Evolutionary conservation across 2,888 invertebrate genomes (phyloP).

Genomic region (Platycnemis pennipes): DNA sequence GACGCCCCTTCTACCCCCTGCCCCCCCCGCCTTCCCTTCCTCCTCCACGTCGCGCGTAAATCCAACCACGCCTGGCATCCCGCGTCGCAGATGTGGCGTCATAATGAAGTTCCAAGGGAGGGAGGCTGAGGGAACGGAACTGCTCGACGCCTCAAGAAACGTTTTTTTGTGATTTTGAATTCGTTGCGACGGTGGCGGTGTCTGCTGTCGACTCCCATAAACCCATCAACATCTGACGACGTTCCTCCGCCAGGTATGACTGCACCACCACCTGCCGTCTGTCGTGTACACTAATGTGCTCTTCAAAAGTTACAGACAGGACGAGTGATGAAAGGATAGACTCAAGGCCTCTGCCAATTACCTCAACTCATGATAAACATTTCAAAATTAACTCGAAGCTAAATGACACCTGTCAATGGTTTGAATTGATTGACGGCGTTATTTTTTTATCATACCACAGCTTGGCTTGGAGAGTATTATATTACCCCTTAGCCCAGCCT

Average conservation of each 20-base stretch:
- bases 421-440: too few species aligned
- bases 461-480: too few species aligned
- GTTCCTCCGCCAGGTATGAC: neutral
- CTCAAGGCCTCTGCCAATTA: neutral
- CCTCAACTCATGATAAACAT: neutral
- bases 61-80: neutral
- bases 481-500: too few species aligned
- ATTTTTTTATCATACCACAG: too few species aligned
- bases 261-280: constrained; percentile 31
- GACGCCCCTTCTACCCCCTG: neutral
- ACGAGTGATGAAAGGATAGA: neutral
- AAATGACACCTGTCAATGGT: too few species aligned
- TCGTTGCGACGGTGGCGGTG: constrained; percentile 50
- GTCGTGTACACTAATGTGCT: neutral
- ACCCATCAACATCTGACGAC: neutral
- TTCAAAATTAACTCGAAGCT: too few species aligned
- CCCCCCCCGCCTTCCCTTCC: neutral
- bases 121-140: neutral
- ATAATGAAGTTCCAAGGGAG: constrained; percentile 52
- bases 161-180: neutral
- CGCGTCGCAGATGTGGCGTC: constrained; percentile 43
- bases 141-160: neutral
- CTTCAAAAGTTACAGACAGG: neutral
- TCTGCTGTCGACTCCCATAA: constrained; percentile 47
- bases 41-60: neutral